These are phyloP conservation scores for Notechis scutatus DNA, from an alignment of 2,113 vertebrate species.

Conservation along the genomic window DNA sequence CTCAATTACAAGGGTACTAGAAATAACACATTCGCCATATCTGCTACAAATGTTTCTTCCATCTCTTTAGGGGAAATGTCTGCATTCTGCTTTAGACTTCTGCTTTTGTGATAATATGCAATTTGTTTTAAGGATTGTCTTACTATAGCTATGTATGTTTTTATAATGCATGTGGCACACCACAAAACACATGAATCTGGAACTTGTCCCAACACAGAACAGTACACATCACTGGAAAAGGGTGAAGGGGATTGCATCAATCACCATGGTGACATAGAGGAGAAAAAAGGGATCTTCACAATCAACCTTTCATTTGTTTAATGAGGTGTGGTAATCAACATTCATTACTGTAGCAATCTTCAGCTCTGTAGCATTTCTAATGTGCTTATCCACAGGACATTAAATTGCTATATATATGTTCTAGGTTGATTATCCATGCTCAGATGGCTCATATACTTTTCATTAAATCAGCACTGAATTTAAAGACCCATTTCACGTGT, in stretches of 20 bases:
- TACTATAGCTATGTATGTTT: not conserved
- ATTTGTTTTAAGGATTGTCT: not conserved
- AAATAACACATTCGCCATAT: not conserved
- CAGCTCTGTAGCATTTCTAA: constrained; percentile 2
- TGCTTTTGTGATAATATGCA: not conserved
- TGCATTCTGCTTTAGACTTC: not conserved
- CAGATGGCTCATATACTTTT: not conserved
- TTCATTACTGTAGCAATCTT: constrained; percentile 14
- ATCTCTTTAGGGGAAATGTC: not conserved
- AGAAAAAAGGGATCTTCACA: not conserved
- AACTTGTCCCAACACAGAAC: not conserved
- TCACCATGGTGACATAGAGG: not conserved
- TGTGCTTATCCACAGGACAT: constrained; percentile 10
- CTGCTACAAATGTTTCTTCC: not conserved
- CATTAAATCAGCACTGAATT: not conserved
- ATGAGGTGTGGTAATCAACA: not conserved
- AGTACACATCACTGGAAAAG: not conserved
- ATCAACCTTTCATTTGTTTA: constrained; percentile 5
- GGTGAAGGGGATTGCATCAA: not conserved
- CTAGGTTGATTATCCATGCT: not conserved
- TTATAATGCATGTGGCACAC: not conserved
- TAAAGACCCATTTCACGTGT: not conserved
- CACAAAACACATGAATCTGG: not conserved
- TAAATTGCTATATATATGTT: not conserved
- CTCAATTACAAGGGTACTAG: not conserved